Evolutionary conservation across 2,113 vertebrate species (phyloP).

Genomic region (Ictalurus punctatus): DNA sequence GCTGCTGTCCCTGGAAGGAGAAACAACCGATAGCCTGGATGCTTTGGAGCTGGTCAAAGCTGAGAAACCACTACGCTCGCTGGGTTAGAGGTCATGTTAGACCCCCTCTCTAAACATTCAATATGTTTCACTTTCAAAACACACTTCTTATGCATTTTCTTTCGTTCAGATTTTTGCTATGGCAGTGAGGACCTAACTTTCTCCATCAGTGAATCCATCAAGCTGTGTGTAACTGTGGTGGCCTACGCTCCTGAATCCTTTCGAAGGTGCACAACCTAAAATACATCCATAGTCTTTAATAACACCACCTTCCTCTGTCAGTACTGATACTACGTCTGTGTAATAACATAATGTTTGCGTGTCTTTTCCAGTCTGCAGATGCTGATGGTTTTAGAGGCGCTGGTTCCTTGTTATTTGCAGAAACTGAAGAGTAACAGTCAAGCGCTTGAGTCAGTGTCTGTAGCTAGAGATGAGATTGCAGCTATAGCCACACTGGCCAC

Average conservation of each 20-base stretch:
- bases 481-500: conserved; percentile 92
- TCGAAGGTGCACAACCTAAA: conserved; percentile 77
- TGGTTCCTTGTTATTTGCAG: conserved; percentile 93
- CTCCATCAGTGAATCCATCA: conserved; percentile 96
- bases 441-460: conserved; percentile 86
- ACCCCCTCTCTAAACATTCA: neutral
- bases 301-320: neutral
- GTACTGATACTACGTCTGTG: neutral
- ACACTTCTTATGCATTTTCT: neutral
- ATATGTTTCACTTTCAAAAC: neutral
- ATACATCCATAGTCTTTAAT: neutral
- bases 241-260: conserved; percentile 97
- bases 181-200: conserved; percentile 95
- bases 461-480: conserved; percentile 92
- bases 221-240: conserved; percentile 94
- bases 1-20: conserved; percentile 91
- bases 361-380: conserved; percentile 86
- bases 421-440: conserved; percentile 89
- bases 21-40: conserved; percentile 87
- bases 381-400: conserved; percentile 96
- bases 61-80: conserved; percentile 93
- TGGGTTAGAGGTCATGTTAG: conserved; percentile 75
- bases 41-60: conserved; percentile 95
- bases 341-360: neutral
- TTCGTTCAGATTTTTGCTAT: conserved; percentile 91